These are phyloP conservation scores for Capitulum mitella DNA, from an alignment of 2,888 invertebrate species.

Conservation along the genomic window DNA sequence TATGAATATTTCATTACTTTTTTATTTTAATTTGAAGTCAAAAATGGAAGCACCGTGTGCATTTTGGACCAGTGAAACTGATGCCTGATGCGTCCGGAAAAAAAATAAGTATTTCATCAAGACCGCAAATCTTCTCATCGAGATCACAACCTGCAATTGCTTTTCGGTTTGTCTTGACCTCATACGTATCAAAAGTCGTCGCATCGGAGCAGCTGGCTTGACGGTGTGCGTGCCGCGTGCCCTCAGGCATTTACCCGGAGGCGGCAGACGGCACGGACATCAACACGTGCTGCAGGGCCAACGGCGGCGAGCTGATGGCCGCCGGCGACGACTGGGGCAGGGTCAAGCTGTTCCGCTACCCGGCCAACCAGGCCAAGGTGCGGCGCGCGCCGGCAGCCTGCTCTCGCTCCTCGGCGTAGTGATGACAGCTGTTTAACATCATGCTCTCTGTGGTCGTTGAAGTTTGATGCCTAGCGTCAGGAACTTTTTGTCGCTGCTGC, in stretches of 20 bases:
- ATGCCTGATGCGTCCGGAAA: too few relatives aligned
- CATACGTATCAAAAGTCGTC: background rate
- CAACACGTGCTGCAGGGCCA: conserved; percentile 59
- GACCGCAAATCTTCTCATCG: background rate
- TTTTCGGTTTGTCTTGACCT: background rate
- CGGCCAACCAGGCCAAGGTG: conserved; percentile 48
- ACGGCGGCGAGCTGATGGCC: conserved; percentile 61
- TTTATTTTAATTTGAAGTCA: too few relatives aligned
- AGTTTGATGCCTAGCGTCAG: background rate
- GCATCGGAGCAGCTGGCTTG: too few relatives aligned
- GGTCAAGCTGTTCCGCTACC: conserved; percentile 76
- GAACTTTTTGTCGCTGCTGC: background rate
- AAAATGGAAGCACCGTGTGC: too few relatives aligned
- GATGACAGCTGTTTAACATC: background rate
- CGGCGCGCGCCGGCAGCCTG: too few relatives aligned
- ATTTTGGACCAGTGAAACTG: too few relatives aligned
- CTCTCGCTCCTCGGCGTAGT: too few relatives aligned
- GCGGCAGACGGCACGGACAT: conserved; percentile 83
- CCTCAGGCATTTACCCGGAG: conserved; percentile 68
- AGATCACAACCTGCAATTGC: too few relatives aligned
- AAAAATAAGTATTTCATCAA: background rate
- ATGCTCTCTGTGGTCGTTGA: background rate
- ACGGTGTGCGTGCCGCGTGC: too few relatives aligned
- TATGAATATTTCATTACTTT: too few relatives aligned
- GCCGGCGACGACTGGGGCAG: conserved; percentile 86